Evolutionary conservation across 2,888 invertebrate genomes (phyloP), one percentile per base, ranked within the genome.

Genomic region (Euproctis similis): DNA sequence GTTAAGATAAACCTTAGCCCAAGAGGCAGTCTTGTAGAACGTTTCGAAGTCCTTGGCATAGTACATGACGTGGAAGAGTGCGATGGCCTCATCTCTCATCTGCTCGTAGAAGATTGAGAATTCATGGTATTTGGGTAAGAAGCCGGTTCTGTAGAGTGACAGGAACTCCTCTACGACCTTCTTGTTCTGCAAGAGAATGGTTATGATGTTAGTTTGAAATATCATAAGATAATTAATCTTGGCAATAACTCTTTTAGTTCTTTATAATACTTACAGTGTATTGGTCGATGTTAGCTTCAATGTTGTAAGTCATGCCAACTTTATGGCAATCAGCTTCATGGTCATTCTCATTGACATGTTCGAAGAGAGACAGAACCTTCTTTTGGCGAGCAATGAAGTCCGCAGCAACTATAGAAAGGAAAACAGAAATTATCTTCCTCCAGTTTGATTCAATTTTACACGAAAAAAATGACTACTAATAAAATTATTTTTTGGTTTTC

Each of bases 41-140:
- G 85, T 86, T 0, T 85, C 80, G 51, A 87, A 89, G 63, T 88
- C 86, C 52, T 87, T 87, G 24, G 89, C 87, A 37, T 84, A 84
- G 66, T 74, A 86, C 52, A 90, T 77, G 10, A 89, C 59, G 26
- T 87, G 69, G 74, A 86, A 88, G 1, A 89, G 69, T 24, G 75
- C 65, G 6, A 80, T 67, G 4, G 86, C 84, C 46, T 88, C 86
- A 22, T 84, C 69, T 30, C 74, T 64, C 41, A 86, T 53, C 24
- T 53, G 64, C 30, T 77, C 68, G 30, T 76, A 66, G 45, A 59
- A 88, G 64, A 72, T 73, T 26, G 88, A 86, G 65, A 86, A 88
- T 22, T 85, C 58, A 17, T 77, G 67, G 18, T 72, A 69, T 30
- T 78, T 85, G 0, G 86, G 81, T 24, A 87, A 36, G 40, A 85